These are phyloP conservation scores for Agrotis exclamationis DNA, from an alignment of 2,888 invertebrate genomes.

Conservation along the genomic window DNA sequence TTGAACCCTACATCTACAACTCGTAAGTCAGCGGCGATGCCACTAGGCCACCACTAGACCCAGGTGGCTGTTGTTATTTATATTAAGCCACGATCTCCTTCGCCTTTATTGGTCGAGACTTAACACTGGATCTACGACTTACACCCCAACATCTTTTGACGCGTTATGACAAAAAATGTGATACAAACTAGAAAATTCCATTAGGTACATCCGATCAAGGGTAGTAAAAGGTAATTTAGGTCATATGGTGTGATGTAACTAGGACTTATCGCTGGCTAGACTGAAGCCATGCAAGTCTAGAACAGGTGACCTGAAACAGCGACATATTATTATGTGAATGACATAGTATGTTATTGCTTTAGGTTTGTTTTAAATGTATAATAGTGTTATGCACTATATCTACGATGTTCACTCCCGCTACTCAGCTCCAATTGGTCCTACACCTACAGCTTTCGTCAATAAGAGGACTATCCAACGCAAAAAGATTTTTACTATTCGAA, in stretches of 20 bases:
- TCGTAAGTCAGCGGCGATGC: too few relatives aligned
- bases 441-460: too few relatives aligned
- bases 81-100: too few relatives aligned
- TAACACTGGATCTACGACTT: background rate
- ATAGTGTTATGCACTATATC: too few relatives aligned
- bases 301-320: slow-evolving; percentile 46
- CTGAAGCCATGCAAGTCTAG: slow-evolving; percentile 59
- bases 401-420: too few relatives aligned
- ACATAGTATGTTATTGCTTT: slow-evolving; percentile 42
- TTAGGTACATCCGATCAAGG: slow-evolving; percentile 50
- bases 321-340: slow-evolving; percentile 49
- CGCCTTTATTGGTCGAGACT: too few relatives aligned
- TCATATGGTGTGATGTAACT: slow-evolving; percentile 60
- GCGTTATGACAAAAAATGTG: slow-evolving; percentile 47
- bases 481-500: too few relatives aligned
- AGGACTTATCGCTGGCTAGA: slow-evolving; percentile 60
- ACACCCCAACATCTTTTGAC: slow-evolving; percentile 8
- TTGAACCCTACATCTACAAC: too few relatives aligned
- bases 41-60: too few relatives aligned
- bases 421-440: too few relatives aligned
- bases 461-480: too few relatives aligned
- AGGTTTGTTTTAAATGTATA: slow-evolving; percentile 27
- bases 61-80: too few relatives aligned
- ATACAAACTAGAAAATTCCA: slow-evolving; percentile 46
- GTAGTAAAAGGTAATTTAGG: slow-evolving; percentile 62